Percentiles rank a stretch among this genome's conserved stretches.
These are phyloP conservation scores for Macrophya annulata DNA, from an alignment of 2,888 invertebrate species.

Conservation along the genomic window DNA sequence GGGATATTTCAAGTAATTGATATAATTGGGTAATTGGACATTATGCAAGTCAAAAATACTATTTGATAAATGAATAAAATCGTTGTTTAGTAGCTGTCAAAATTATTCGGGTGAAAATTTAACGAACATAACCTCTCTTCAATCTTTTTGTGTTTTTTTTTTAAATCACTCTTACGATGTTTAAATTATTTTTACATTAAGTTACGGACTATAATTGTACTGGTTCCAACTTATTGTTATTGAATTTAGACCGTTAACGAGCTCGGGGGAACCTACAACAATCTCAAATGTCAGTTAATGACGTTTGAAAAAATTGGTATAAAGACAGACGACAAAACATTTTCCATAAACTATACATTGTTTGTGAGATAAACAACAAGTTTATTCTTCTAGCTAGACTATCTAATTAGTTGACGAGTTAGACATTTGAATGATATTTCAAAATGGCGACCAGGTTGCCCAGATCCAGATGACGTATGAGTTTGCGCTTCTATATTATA, in stretches of 20 bases:
- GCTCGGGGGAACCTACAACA: neutral
- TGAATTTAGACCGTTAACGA: neutral
- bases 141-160: neutral
- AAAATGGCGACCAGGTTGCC: neutral
- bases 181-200: neutral
- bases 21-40: neutral
- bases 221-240: neutral
- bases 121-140: neutral
- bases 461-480: neutral
- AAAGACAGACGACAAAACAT: conserved; percentile 45
- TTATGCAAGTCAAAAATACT: neutral
- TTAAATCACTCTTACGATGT: neutral
- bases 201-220: neutral
- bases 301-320: conserved; percentile 3
- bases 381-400: neutral
- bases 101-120: neutral
- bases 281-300: conserved; percentile 16
- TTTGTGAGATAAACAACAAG: neutral
- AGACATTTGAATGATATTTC: neutral
- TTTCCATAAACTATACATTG: neutral
- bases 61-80: neutral
- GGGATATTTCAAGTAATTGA: neutral
- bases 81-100: neutral
- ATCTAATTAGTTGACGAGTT: neutral
- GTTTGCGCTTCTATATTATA: neutral